Percentiles rank a stretch among this genome's conserved stretches.
phyloP scores from a whole-genome alignment of 2,797 vertebrate genomes.

The Adelosebastes latens region DNA sequence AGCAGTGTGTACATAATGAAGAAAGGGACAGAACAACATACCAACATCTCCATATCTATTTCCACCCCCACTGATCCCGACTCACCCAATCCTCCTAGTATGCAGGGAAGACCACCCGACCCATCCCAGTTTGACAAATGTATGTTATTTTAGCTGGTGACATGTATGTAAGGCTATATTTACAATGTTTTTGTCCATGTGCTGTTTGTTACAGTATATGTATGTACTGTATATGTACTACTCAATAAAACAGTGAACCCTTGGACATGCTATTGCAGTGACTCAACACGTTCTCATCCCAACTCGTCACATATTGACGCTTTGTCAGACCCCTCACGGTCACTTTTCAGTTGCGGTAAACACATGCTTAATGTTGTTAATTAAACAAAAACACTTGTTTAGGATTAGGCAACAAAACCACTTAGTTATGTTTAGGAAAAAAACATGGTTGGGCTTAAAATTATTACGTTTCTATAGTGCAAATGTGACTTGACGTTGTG shows the following conservation, averaged over 20 bases:
- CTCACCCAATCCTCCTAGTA: slow-evolving; percentile 12
- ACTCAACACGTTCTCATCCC: no score
- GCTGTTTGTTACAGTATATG: slow-evolving; percentile 36
- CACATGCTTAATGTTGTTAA: no score
- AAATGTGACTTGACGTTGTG: no score
- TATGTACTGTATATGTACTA: slow-evolving; percentile 24
- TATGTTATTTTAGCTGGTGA: slow-evolving; percentile 47
- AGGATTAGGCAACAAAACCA: no score
- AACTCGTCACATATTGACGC: no score
- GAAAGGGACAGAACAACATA: slow-evolving; percentile 19
- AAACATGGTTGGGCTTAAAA: no score
- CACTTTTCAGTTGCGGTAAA: no score
- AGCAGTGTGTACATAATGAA: slow-evolving; percentile 54
- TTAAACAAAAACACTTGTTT: no score
- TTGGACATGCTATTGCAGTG: slow-evolving; percentile 15
- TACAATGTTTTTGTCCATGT: slow-evolving; percentile 35
- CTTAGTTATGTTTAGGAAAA: no score
- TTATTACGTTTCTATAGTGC: no score
- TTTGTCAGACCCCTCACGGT: no score
- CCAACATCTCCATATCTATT: slow-evolving; percentile 18
- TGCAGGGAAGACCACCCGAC: slow-evolving; percentile 14
- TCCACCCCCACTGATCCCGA: neutral
- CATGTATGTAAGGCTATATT: slow-evolving; percentile 47
- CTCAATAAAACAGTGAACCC: slow-evolving; percentile 63
- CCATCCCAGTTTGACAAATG: slow-evolving; percentile 30